phyloP scores from a whole-genome alignment of 2,797 vertebrate species.

The Acanthurus leucopareius region DNA sequence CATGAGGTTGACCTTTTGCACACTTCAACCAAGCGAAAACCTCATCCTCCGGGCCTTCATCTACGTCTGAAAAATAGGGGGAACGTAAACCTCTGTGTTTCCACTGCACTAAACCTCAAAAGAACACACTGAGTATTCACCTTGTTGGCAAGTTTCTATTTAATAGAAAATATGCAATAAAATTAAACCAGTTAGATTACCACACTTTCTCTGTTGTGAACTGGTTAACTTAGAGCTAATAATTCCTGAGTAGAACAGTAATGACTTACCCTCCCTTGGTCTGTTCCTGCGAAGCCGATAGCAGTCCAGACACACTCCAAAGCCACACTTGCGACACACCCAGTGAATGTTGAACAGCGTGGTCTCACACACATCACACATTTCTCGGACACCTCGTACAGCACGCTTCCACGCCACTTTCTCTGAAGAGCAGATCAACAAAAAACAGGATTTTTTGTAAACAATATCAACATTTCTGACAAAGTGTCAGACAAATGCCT shows the following conservation, averaged over 20 bases:
- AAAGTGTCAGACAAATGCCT: not conserved
- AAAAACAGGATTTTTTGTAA: not conserved
- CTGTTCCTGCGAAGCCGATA: conserved; percentile 95
- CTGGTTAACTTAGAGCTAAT: not conserved
- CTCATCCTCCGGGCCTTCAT: conserved; percentile 94
- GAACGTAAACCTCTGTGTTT: not conserved
- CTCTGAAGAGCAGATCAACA: conserved; percentile 81
- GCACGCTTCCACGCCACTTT: conserved; percentile 99
- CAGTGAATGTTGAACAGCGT: conserved; percentile 99
- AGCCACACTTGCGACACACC: conserved; percentile 99
- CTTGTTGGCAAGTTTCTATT: not conserved
- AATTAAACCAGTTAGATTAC: not conserved
- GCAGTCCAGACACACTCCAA: conserved; percentile 98
- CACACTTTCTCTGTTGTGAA: not conserved
- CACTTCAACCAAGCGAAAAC: conserved; percentile 99
- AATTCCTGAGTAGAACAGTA: not conserved
- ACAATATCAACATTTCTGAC: not conserved
- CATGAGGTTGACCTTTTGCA: conserved; percentile 98
- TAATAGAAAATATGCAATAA: not conserved
- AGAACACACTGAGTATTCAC: not conserved
- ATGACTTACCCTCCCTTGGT: conserved; percentile 90
- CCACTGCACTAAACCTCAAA: not conserved
- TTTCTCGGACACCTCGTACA: conserved; percentile 96
- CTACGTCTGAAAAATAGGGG: conserved; percentile 87
- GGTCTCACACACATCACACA: conserved; percentile 99